phyloP scores from a whole-genome alignment of 2,888 invertebrate genomes.

The Beris chalybata region DNA sequence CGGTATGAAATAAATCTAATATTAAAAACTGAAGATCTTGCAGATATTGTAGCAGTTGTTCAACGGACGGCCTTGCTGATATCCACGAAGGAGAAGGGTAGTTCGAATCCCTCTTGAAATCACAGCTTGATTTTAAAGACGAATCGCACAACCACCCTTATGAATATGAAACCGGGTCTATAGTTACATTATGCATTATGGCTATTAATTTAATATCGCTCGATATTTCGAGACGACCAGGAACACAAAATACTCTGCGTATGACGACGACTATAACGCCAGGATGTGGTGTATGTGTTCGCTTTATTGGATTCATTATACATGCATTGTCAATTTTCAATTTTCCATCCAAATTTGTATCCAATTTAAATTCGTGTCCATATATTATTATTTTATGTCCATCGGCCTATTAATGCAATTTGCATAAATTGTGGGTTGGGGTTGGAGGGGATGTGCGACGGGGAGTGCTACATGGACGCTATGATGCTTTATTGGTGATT shows the following conservation, averaged over 20 bases:
- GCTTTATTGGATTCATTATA: conserved; percentile 36
- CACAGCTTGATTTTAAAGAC: conserved; percentile 20
- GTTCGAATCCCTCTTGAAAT: conserved; percentile 17
- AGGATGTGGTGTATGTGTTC: not conserved
- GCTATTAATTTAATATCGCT: too few species aligned
- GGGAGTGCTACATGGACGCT: not conserved
- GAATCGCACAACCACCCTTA: too few species aligned
- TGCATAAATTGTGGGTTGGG: conserved; percentile 33
- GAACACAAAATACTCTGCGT: not conserved
- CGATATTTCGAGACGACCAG: too few species aligned
- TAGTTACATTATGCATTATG: too few species aligned
- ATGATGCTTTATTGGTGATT: conserved; percentile 1
- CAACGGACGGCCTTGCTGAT: not conserved
- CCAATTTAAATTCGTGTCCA: conserved; percentile 38
- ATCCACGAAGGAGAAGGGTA: conserved; percentile 1
- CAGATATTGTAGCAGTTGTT: conserved; percentile 35
- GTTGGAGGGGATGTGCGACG: too few species aligned
- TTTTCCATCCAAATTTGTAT: conserved; percentile 38
- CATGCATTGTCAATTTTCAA: conserved; percentile 40
- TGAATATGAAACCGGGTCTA: too few species aligned
- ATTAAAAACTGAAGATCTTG: conserved; percentile 35
- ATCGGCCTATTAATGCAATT: conserved; percentile 38
- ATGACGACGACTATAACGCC: not conserved
- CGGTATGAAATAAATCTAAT: conserved; percentile 33
- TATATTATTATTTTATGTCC: conserved; percentile 39